Percentiles rank a stretch among this genome's conserved stretches.
Conservation (phyloP, 2,113 vertebrate species). For the Alaudala cheleensis region DNA sequence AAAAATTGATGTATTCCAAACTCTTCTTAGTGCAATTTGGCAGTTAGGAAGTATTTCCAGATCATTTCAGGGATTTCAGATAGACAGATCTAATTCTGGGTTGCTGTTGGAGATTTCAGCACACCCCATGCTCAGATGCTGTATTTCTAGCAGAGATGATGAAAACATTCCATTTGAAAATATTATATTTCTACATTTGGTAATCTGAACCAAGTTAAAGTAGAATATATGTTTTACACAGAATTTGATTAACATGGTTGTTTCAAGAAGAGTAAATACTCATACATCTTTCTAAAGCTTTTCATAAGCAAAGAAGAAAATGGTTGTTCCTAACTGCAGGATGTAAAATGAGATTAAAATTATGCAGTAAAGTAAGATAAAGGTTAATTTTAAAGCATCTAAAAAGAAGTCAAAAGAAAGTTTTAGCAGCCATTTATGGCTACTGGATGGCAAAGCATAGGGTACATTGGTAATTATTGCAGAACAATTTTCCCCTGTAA, state of each 20-base stretch:
- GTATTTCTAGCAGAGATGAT: neutral
- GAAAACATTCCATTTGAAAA: neutral
- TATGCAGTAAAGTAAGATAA: neutral
- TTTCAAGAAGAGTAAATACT: neutral
- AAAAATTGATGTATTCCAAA: neutral
- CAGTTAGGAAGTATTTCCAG: neutral
- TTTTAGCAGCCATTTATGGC: neutral
- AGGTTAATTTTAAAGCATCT: neutral
- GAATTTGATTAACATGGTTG: neutral
- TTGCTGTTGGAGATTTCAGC: neutral
- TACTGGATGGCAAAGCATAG: neutral
- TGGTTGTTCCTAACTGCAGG: neutral
- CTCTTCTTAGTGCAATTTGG: neutral
- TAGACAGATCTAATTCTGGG: neutral
- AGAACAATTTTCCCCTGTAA: neutral
- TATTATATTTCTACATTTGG: neutral
- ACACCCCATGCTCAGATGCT: neutral
- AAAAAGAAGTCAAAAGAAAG: neutral
- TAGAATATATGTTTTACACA: neutral
- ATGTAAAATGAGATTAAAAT: neutral
- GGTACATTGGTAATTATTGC: neutral
- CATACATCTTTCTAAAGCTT: neutral
- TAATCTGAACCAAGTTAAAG: neutral
- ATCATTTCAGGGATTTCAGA: neutral
- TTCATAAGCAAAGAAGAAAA: neutral